These are phyloP conservation scores for Eptesicus fuscus DNA, from an alignment of 2,113 vertebrate species.

Conservation along the genomic window DNA sequence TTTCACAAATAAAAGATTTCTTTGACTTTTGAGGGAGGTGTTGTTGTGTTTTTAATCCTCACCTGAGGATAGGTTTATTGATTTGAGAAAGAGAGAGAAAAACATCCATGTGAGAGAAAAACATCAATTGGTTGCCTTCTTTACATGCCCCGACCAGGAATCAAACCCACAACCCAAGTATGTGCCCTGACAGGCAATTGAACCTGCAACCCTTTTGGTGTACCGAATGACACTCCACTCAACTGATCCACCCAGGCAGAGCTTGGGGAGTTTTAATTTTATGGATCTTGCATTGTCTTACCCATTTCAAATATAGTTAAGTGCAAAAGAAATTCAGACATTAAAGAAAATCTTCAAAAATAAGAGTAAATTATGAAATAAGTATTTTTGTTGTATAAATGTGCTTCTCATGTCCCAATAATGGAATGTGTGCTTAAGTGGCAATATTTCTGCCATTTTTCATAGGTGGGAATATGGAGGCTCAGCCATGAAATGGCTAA, in stretches of 20 bases:
- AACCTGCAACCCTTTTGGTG: not conserved
- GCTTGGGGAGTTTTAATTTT: not conserved
- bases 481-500: rapidly evolving
- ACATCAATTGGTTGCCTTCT: not conserved
- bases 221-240: not conserved
- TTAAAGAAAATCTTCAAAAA: not conserved
- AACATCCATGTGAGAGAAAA: not conserved
- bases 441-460: not conserved
- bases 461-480: not conserved
- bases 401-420: not conserved
- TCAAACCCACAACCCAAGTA: not conserved
- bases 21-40: not conserved
- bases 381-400: not conserved
- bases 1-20: not conserved
- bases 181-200: not conserved
- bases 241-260: too few relatives aligned
- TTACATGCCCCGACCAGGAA: not conserved
- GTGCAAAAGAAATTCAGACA: not conserved
- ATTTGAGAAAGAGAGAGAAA: not conserved
- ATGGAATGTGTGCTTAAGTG: not conserved
- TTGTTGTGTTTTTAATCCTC: not conserved
- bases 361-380: not conserved
- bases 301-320: not conserved
- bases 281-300: not conserved
- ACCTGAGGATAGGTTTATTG: not conserved